phyloP scores from a whole-genome alignment of 2,113 vertebrate genomes.

The Fulmarus glacialis region DNA sequence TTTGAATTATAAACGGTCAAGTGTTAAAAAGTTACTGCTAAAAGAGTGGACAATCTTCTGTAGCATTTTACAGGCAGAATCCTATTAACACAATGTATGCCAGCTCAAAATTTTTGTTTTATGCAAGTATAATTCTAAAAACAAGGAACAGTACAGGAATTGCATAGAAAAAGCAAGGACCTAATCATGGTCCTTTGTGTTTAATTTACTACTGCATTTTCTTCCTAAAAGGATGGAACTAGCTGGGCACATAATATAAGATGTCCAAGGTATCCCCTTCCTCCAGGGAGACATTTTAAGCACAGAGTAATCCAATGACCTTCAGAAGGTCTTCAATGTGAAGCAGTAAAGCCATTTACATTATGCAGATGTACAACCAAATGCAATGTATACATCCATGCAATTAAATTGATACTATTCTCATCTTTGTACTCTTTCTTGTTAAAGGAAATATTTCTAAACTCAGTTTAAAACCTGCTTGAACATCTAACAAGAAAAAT shows the following conservation, averaged over 20 bases:
- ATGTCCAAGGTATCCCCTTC: neutral
- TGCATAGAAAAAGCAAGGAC: neutral
- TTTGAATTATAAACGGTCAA: neutral
- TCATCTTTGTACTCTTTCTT: neutral
- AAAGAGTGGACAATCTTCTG: neutral
- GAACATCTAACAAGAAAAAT: neutral
- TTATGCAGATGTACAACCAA: neutral
- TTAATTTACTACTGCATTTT: neutral
- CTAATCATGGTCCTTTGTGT: neutral
- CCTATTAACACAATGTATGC: rapidly evolving
- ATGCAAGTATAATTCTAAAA: neutral
- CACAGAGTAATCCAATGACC: neutral
- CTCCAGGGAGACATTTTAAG: neutral
- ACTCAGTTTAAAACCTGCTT: neutral
- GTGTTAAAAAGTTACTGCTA: neutral
- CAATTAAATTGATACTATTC: neutral
- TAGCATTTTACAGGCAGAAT: neutral
- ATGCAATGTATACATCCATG: neutral
- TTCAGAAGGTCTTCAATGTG: neutral
- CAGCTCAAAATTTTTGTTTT: neutral
- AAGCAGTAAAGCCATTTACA: neutral
- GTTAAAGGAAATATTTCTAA: neutral
- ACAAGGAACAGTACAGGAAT: neutral
- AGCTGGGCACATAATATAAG: neutral
- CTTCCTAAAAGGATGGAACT: neutral